A percentile compares a stretch with the other conserved stretches of the same genome.
phyloP scores from a whole-genome alignment of 2,888 invertebrate species.

The Tinea semifulvella region DNA sequence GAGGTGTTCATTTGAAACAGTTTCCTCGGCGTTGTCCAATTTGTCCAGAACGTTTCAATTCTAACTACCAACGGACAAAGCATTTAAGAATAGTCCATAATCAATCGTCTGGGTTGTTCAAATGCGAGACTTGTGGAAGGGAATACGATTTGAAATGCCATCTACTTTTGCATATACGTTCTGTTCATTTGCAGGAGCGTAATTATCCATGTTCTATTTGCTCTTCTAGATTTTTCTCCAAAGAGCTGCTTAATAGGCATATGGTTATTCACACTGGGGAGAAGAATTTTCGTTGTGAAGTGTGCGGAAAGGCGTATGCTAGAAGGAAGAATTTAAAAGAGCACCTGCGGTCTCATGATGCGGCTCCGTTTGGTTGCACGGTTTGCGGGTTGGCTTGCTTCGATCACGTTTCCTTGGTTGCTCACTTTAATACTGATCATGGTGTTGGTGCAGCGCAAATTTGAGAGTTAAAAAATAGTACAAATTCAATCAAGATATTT shows the following conservation, averaged over 20 bases:
- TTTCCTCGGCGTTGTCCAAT: constrained; percentile 38
- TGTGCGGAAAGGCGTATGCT: constrained; percentile 55
- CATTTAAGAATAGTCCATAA: constrained; percentile 45
- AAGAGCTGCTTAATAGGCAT: constrained; percentile 49
- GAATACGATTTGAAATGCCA: constrained; percentile 46
- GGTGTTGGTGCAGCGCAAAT: constrained; percentile 15
- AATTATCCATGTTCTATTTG: constrained; percentile 44
- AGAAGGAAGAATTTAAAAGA: constrained; percentile 36
- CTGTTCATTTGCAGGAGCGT: constrained; percentile 45
- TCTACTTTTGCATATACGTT: constrained; percentile 38
- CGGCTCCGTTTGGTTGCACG: constrained; percentile 25
- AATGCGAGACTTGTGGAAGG: constrained; percentile 42
- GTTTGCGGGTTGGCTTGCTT: constrained; percentile 30
- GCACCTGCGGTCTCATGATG: constrained; percentile 33
- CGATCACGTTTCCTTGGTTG: constrained; percentile 26
- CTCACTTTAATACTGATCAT: constrained; percentile 28
- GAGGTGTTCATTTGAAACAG: constrained; percentile 43
- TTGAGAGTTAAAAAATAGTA: no score
- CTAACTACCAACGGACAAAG: constrained; percentile 42
- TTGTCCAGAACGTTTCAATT: constrained; percentile 46
- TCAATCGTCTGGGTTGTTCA: constrained; percentile 30
- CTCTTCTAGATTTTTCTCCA: constrained; percentile 42
- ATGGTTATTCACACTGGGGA: constrained; percentile 60
- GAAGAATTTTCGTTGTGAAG: constrained; percentile 51
- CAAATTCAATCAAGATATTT: no score